Evolutionary conservation across 1,140 invertebrate genomes (phyloP), one percentile per base, ranked within the genome.

Genomic region (Orchesella cincta): DNA sequence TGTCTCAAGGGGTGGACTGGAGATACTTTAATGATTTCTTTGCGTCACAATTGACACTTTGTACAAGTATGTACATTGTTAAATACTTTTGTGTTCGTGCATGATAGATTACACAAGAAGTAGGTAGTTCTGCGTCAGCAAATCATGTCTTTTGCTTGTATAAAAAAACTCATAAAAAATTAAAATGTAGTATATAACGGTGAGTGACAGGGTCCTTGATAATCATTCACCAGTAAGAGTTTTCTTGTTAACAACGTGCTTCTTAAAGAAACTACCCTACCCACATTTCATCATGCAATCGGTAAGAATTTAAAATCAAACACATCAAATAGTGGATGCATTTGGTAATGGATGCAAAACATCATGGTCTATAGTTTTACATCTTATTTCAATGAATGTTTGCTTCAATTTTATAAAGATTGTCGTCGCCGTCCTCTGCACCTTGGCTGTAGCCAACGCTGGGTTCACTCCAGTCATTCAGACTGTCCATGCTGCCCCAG

Each of bases 391-490:
- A 46, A 46, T 46, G 8, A 20, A 46, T 12, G 39, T 46, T 46
- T 46, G 8, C 39, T 46, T 8, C 39, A 12, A 20, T 46, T 46
- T 46, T n/a, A n/a, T n/a, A n/a, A 33, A 73, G 67, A 73, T 72
- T n/a, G 71, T 46, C 46, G 18, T 72, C 26, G 46, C 26, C 29
- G 14, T 76, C 35, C 67, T 76, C 23, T 35, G 35, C 67, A 23
- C 70, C 36, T 31, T 76, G 35, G 75, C 64, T 31, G 23, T 29
- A 8, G 75, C 31, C 28, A 29, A 64, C 33, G 75, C 75, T 23
- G 75, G 75, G 71, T 28, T 52, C 34, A 52, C 74, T 8, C 26
- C 74, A 5, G 74, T 75, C 14, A 34, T 23, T 23, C n/a, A 5
- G 12, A 29, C 23, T 64, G 57, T 73, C 1, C 72, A 39, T 28